Evolutionary conservation across 2,113 vertebrate genomes (phyloP).

Genomic region (Xyliphius kryptos): DNA sequence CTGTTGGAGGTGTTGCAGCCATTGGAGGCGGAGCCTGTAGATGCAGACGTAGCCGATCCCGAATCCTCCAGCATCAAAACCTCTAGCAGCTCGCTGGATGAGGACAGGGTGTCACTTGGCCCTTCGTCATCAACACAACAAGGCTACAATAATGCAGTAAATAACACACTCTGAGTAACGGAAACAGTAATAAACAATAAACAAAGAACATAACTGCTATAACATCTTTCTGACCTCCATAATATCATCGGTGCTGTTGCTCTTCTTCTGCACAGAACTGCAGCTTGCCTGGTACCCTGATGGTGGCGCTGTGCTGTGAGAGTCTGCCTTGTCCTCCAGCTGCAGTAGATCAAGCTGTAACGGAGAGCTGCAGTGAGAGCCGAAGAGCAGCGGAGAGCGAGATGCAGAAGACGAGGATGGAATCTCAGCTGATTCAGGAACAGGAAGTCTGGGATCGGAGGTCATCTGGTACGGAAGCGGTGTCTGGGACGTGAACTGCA

Average conservation of each 20-base stretch:
- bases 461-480: conserved; percentile 60
- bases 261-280: conserved; percentile 7
- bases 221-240: no score
- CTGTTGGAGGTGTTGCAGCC: conserved; percentile 70
- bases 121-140: conserved; percentile 44
- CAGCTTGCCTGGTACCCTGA: conserved; percentile 35
- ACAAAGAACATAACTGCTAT: no score
- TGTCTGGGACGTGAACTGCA: conserved; percentile 53
- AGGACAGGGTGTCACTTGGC: conserved; percentile 71
- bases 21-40: conserved; percentile 70
- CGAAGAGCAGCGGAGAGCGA: conserved; percentile 73
- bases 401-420: conserved; percentile 67
- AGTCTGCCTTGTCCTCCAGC: conserved; percentile 78
- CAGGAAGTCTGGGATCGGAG: conserved; percentile 52
- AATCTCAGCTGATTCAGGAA: conserved; percentile 49
- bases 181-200: no score
- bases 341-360: conserved; percentile 88
- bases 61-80: conserved; percentile 80
- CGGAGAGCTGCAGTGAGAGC: conserved; percentile 87
- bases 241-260: no score
- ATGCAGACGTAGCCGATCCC: conserved; percentile 75
- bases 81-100: conserved; percentile 77
- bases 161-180: no score
- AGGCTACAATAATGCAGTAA: conserved; percentile 47
- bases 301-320: conserved; percentile 44